Evolutionary conservation across 2,888 invertebrate genomes (phyloP).

Genomic region (Lepetodrilus schrolli): DNA sequence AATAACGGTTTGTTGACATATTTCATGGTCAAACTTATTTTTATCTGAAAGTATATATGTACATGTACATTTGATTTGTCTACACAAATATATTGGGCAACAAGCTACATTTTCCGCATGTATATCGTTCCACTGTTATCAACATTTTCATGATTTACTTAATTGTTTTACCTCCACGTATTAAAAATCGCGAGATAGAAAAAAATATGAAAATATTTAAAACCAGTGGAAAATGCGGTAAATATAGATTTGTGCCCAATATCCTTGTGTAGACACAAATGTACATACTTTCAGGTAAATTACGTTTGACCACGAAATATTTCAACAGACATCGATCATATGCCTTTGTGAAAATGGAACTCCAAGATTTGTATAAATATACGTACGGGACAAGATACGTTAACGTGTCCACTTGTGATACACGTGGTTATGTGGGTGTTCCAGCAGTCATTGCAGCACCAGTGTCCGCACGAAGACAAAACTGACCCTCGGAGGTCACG

Average conservation of each 20-base stretch:
- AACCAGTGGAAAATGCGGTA: not conserved
- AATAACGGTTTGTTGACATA: not conserved
- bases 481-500: not conserved
- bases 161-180: too few relatives aligned
- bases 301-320: too few relatives aligned
- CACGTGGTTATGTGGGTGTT: not conserved
- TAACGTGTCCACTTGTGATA: not conserved
- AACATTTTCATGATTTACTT: too few relatives aligned
- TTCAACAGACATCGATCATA: too few relatives aligned
- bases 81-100: too few relatives aligned
- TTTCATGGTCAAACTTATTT: not conserved
- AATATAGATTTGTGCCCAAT: too few relatives aligned
- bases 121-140: too few relatives aligned
- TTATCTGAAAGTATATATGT: not conserved
- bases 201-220: not conserved
- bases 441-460: conserved; percentile 17
- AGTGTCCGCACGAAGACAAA: not conserved
- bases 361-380: not conserved
- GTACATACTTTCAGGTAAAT: too few relatives aligned
- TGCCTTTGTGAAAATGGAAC: too few relatives aligned
- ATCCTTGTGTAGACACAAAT: not conserved
- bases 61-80: too few relatives aligned
- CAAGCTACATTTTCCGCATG: too few relatives aligned
- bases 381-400: not conserved
- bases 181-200: too few relatives aligned